phyloP scores from a whole-genome alignment of 2,888 invertebrate genomes.

The Papilio elwesi region DNA sequence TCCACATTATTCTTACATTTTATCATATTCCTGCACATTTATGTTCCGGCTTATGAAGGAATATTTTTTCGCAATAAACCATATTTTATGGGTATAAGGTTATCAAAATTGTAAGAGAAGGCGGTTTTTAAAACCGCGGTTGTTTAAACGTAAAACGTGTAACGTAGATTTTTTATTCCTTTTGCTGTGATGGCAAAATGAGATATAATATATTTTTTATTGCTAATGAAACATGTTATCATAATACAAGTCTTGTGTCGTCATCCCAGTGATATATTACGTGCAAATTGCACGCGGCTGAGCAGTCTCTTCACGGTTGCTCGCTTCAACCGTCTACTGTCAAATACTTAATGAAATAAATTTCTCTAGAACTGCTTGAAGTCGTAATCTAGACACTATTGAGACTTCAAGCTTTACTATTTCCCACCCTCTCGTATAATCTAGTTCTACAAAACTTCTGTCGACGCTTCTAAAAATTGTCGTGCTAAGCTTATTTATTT shows the following conservation, averaged over 20 bases:
- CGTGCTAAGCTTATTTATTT: too few species aligned
- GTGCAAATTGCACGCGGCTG: too few species aligned
- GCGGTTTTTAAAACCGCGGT: not conserved
- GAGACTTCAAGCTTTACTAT: too few species aligned
- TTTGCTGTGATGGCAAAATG: not conserved
- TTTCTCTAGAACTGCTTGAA: too few species aligned
- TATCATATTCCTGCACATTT: conserved; percentile 18
- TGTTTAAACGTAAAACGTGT: not conserved
- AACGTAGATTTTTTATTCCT: not conserved
- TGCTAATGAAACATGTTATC: not conserved
- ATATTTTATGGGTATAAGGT: conserved; percentile 24
- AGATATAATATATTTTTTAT: not conserved
- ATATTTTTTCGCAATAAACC: conserved; percentile 14
- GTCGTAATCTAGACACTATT: too few species aligned
- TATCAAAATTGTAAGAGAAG: conserved; percentile 9
- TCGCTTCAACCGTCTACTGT: too few species aligned
- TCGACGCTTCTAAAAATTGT: too few species aligned
- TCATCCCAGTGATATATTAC: too few species aligned
- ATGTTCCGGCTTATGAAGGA: conserved; percentile 7
- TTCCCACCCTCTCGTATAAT: too few species aligned
- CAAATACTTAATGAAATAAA: too few species aligned
- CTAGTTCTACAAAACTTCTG: too few species aligned
- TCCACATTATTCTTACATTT: conserved; percentile 6
- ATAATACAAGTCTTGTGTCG: not conserved
- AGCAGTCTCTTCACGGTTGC: too few species aligned